Conservation (phyloP, 2,113 vertebrate species). For the Phoenicopterus ruber region DNA sequence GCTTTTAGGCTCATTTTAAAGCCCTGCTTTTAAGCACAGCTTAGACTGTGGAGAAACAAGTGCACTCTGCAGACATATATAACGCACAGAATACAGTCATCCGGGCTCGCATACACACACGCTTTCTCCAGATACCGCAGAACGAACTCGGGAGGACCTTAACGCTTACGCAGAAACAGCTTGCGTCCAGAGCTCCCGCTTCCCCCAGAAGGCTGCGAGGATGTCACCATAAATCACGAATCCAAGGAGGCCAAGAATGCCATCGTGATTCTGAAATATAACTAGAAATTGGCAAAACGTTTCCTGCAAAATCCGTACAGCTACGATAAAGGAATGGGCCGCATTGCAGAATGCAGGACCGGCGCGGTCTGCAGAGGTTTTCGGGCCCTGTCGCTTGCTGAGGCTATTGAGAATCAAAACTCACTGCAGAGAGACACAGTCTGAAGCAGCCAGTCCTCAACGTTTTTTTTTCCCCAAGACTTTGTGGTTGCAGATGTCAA, state of each 20-base stretch:
- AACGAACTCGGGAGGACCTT: neutral
- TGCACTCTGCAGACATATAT: accelerated
- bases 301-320: neutral
- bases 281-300: neutral
- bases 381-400: neutral
- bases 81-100: neutral
- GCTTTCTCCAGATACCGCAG: neutral
- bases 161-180: neutral
- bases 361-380: neutral
- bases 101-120: accelerated
- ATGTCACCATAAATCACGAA: neutral
- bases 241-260: neutral
- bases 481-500: neutral
- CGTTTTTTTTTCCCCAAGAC: neutral
- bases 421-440: neutral
- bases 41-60: neutral
- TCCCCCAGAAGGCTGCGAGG: neutral
- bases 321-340: accelerated
- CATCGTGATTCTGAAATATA: neutral
- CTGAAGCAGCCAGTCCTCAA: neutral
- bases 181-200: neutral
- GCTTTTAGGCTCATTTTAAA: neutral
- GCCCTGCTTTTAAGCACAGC: neutral
- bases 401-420: neutral
- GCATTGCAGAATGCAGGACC: neutral